phyloP scores from a whole-genome alignment of 37 sponge, comb jelly and placozoan species.

The Petrosia ficiformis region DNA sequence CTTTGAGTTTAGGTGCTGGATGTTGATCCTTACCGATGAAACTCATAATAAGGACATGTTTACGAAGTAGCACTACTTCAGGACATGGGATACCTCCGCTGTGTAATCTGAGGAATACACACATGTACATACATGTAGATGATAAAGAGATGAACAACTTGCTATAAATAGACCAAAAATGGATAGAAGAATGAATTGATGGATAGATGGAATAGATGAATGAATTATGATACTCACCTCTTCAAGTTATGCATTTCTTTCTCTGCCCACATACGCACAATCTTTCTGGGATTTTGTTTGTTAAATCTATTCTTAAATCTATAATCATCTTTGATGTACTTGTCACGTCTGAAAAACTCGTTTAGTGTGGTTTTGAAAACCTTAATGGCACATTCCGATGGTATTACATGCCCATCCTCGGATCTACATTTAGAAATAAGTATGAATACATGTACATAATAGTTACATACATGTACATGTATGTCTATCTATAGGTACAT shows the following conservation, averaged over 20 bases:
- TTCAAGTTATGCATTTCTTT: conserved; percentile 94
- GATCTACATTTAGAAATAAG: conserved; percentile 15
- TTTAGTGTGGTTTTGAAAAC: conserved; percentile 97
- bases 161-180: no score
- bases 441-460: background rate
- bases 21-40: conserved; percentile 85
- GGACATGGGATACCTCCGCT: conserved; percentile 80
- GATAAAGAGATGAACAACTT: no score
- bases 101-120: conserved; percentile 41
- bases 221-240: no score
- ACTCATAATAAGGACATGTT: conserved; percentile 91
- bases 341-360: conserved; percentile 90
- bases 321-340: conserved; percentile 92
- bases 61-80: conserved; percentile 70
- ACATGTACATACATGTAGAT: no score
- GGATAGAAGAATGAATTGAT: no score
- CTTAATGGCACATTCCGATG: conserved; percentile 91
- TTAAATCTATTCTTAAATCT: conserved; percentile 74
- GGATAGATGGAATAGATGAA: no score
- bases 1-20: conserved; percentile 86
- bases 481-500: background rate
- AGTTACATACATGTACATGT: no score
- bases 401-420: conserved; percentile 50
- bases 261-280: conserved; percentile 90
- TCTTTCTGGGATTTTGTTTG: conserved; percentile 77